These are phyloP conservation scores for Ferrisia virgata DNA, from an alignment of 2,888 invertebrate genomes.

Conservation along the genomic window DNA sequence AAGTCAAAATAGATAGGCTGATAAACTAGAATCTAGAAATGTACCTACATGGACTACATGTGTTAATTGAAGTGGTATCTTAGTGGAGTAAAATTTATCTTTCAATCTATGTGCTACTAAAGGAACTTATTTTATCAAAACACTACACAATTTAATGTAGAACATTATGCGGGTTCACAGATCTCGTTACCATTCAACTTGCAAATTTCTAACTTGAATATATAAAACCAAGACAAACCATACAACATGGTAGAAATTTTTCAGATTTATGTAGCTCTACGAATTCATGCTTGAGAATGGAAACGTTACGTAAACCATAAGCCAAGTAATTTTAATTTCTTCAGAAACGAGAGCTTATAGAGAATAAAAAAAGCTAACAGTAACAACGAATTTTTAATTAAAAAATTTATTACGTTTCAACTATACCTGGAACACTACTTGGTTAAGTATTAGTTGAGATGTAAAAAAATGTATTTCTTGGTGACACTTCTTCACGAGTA, in stretches of 20 bases:
- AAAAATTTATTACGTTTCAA: not conserved
- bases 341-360: not conserved
- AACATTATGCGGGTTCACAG: too few species aligned
- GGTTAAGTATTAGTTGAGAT: too few species aligned
- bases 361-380: not conserved
- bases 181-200: too few species aligned
- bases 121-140: too few species aligned
- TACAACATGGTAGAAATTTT: not conserved
- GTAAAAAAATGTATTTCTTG: not conserved
- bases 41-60: too few species aligned
- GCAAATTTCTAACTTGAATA: not conserved
- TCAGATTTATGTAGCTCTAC: not conserved
- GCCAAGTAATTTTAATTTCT: not conserved
- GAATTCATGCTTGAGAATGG: not conserved
- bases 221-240: not conserved
- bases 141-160: too few species aligned
- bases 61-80: too few species aligned
- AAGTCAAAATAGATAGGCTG: too few species aligned
- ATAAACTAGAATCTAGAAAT: too few species aligned
- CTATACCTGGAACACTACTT: not conserved
- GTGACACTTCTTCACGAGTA: not conserved
- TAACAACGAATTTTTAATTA: not conserved
- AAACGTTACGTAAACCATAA: not conserved
- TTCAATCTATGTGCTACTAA: too few species aligned
- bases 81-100: too few species aligned